Evolutionary conservation across 2,888 invertebrate species (phyloP), one percentile per base, ranked within the genome.

Genomic region (Diaprepes abbreviatus): DNA sequence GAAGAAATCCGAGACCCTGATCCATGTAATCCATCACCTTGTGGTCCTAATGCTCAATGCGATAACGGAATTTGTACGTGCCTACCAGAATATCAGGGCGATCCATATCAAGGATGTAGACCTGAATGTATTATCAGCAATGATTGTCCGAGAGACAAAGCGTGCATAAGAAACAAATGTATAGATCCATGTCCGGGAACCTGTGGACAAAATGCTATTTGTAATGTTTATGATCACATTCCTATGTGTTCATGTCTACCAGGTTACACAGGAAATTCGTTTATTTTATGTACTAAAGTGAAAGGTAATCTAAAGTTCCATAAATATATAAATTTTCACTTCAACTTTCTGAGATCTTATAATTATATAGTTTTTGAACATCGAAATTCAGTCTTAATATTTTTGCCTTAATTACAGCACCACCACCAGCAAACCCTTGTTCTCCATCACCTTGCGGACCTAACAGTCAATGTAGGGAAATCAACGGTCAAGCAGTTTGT

Each of bases 71-170:
- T 89, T 78, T 93, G 93, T 79, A 87, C 89, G 24, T 93, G 93
- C 79, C 78, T 91, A 63, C 81, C 87, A 24, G 90, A 90, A 76
- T 92, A 90, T 78, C 87, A 88, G 73, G 92, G 92, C 12, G 91
- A 92, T 79, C 92, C 93, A 5, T 92, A 91, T 64, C 86, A 87
- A 48, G 86, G 86, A 2, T 92, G 86, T 74, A 85, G 91, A 66
- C 93, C 92, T 0, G 93, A 93, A 84, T 93, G 93, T 80, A 88
- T 91, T 6, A 84, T 90, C 2, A 92, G 91, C 80, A 88, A 88
- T 3, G 93, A 93, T 79, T 93, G 93, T 78, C 83, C 89, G 0
- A 85, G 87, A 79, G 86, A 91, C 79, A 89, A 87, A 81, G 89
- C 93, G 40, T 93, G 93, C 80, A 87, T 92, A 16, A 86, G 87